A percentile compares a stretch with the other conserved stretches of the same genome.
Evolutionary conservation across 2,888 invertebrate species (phyloP).

Genomic region (Rosalia funebris): DNA sequence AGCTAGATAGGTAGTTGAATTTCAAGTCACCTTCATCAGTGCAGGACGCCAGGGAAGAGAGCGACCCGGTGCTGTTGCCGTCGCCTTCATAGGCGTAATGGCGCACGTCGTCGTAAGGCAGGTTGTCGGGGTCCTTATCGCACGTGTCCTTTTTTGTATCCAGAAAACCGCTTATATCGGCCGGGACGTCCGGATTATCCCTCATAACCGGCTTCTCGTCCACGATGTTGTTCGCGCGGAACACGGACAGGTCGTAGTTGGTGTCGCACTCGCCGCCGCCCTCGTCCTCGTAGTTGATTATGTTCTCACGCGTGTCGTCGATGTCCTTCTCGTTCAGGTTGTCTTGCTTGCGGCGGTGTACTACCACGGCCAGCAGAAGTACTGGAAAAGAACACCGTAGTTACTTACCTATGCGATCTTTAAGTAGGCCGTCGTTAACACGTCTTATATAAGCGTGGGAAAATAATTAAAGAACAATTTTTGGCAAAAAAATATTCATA

Average conservation of each 20-base stretch:
- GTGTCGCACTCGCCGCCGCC: constrained; percentile 98
- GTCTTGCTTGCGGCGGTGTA: constrained; percentile 87
- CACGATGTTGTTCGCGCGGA: constrained; percentile 63
- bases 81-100: constrained; percentile 99
- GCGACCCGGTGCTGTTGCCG: constrained; percentile 89
- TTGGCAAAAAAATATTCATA: too few relatives aligned
- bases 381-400: constrained; percentile 66
- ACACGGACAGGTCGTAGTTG: constrained; percentile 87
- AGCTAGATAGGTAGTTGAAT: constrained; percentile 93
- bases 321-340: constrained; percentile 90
- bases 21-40: constrained; percentile 74
- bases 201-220: constrained; percentile 58
- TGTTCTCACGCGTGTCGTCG: constrained; percentile 96
- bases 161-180: constrained; percentile 90
- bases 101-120: constrained; percentile 95
- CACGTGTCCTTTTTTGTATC: constrained; percentile 89
- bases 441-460: too few relatives aligned
- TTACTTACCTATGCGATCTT: too few relatives aligned
- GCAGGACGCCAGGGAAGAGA: constrained; percentile 91
- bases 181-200: constrained; percentile 71
- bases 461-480: too few relatives aligned
- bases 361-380: constrained; percentile 87
- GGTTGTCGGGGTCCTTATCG: constrained; percentile 90
- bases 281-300: constrained; percentile 97
- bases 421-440: too few relatives aligned